phyloP scores from a whole-genome alignment of 1,140 invertebrate genomes.

The Zaprionus lachaisei region DNA sequence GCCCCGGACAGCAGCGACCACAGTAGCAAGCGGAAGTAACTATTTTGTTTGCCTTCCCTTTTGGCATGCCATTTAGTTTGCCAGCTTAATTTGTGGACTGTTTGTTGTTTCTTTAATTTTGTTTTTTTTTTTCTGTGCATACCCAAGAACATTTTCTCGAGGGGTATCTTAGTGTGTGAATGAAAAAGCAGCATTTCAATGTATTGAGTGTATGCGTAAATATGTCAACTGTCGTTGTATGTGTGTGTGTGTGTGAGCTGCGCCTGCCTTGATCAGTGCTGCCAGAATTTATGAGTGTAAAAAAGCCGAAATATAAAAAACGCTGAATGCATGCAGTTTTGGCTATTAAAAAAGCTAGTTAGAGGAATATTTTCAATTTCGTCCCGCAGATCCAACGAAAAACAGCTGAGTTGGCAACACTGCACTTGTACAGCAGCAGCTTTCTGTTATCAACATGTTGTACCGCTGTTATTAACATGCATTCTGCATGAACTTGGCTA shows the following conservation, averaged over 20 bases:
- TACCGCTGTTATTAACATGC: conserved; percentile 1
- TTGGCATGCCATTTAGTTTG: conserved; percentile 41
- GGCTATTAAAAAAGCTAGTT: no score
- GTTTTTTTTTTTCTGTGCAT: conserved; percentile 27
- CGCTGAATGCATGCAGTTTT: no score
- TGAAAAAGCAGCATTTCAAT: not conserved
- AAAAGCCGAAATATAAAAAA: no score
- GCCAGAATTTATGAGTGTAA: no score
- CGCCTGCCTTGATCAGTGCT: not conserved
- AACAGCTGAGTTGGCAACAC: no score
- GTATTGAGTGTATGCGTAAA: no score
- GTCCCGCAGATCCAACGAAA: no score
- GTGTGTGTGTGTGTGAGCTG: not conserved
- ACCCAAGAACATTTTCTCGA: not conserved
- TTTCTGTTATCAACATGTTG: not conserved
- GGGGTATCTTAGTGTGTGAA: conserved; percentile 4
- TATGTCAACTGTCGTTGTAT: not conserved
- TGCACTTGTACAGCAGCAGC: not conserved
- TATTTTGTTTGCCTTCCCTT: conserved; percentile 66
- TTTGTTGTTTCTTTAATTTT: not conserved
- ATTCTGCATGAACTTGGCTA: not conserved
- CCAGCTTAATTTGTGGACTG: conserved; percentile 62
- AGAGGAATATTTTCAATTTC: no score
- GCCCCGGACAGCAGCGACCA: conserved; percentile 15
- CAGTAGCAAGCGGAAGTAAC: conserved; percentile 62